phyloP scores from a whole-genome alignment of 2,113 vertebrate genomes.

The Aix galericulata region DNA sequence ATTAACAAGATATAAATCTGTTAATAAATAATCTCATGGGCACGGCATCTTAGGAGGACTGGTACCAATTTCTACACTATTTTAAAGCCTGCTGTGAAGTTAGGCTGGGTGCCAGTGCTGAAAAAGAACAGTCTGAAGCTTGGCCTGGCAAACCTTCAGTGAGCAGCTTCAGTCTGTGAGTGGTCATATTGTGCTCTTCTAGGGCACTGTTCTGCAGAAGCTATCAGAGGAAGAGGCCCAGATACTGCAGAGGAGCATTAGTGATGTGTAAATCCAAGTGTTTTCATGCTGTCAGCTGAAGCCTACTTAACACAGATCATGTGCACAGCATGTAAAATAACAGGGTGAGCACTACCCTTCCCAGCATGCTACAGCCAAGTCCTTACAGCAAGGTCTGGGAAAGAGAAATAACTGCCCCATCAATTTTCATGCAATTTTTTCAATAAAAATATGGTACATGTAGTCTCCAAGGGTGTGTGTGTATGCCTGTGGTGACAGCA shows the following conservation, averaged over 20 bases:
- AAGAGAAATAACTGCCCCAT: background rate
- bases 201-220: background rate
- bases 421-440: background rate
- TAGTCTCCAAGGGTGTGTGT: background rate
- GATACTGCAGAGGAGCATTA: background rate
- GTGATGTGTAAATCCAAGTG: background rate
- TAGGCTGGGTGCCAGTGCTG: background rate
- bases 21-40: slow-evolving; percentile 35
- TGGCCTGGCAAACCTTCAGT: background rate
- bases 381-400: background rate
- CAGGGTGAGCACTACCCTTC: background rate
- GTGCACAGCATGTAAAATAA: background rate
- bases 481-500: background rate
- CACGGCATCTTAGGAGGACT: slow-evolving; percentile 37
- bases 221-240: background rate
- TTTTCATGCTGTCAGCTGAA: slow-evolving; percentile 16
- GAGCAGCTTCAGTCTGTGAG: background rate
- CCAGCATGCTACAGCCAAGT: background rate
- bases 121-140: background rate
- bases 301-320: background rate
- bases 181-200: background rate
- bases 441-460: background rate
- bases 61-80: slow-evolving; percentile 1
- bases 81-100: slow-evolving; percentile 45
- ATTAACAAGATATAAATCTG: slow-evolving; percentile 53